phyloP scores from a whole-genome alignment of 2,797 vertebrate genomes.

The Cossypha heuglini region DNA sequence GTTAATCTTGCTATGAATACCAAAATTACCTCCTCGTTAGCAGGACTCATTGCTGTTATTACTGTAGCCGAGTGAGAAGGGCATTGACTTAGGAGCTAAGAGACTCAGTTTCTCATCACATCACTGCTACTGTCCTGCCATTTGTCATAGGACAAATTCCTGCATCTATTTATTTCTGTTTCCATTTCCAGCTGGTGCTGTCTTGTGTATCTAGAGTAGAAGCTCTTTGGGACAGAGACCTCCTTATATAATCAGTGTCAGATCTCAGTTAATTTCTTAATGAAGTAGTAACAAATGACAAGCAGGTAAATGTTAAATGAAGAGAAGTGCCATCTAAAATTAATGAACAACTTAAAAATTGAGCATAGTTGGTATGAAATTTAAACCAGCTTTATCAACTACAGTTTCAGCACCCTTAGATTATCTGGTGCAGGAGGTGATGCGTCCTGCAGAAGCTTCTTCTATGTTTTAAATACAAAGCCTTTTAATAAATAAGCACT shows the following conservation, averaged over 20 bases:
- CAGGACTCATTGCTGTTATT: conserved; percentile 4
- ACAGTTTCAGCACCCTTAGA: neutral
- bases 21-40: conserved; percentile 43
- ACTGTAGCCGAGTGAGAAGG: neutral
- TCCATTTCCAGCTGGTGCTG: neutral
- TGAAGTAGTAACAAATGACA: neutral
- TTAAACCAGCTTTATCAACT: neutral
- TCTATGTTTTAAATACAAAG: neutral
- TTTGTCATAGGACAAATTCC: neutral
- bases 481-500: neutral
- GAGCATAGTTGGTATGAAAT: neutral
- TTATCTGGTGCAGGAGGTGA: neutral
- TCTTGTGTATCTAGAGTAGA: neutral
- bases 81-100: neutral
- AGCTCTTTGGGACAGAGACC: neutral
- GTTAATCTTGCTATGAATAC: conserved; percentile 56
- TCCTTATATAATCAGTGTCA: neutral
- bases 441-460: neutral
- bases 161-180: neutral
- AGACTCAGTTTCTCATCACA: neutral
- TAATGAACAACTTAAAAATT: neutral
- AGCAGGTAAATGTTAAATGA: neutral
- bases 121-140: neutral
- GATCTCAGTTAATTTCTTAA: neutral
- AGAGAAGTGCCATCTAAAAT: neutral